Base-by-base conservation (phyloP, 1,140 invertebrate species). In the Apolygus lucorum region DNA sequence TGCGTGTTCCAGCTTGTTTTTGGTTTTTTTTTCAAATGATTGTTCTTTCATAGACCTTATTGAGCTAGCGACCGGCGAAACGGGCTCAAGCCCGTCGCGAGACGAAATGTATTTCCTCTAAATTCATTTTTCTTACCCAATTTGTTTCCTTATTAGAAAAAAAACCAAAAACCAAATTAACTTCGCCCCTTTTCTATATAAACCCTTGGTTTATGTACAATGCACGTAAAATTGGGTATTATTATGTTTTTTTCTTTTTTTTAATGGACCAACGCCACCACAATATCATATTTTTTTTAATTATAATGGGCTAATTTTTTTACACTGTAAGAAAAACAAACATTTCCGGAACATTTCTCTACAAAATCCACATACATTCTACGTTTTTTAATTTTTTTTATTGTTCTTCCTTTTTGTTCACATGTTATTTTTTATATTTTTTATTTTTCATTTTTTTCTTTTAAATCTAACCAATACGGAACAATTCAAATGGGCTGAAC, bases 341-440 rank as follows among this genome's bases (percentile, higher is more conserved):
- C 54, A 13, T 29, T 27, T 67, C 26, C 42, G n/a, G 54, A 70
- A 70, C 69, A 67, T 28, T 70, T 34, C 63, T 70, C 65, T 70
- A 70, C 65, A 67, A 67, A 65, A 70, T 65, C 34, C 69, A 66
- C 69, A 70, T 70, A 70, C 63, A 67, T 8, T 70, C 69, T 70
- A 70, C 34, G 22, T 27, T 69, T n/a, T 70, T 70, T 52, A 24
- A 24, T 52, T 67, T 49, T 52, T 54, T 52, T 68, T 52, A 29
- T 68, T 52, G 42, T 68, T 59, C 67, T 52, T 17, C n/a, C 21
- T 54, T 68, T 68, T n/a, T 68, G 8, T 29, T 52, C 52, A 67
- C 34, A 67, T 28, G 42, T 70, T 25, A 8, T 59, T 70, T 59
- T 24, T 29, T 63, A 52, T 65, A 28, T 70, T 66, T 65, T 66